phyloP scores from a whole-genome alignment of 2,113 vertebrate species.

The Anhinga anhinga region DNA sequence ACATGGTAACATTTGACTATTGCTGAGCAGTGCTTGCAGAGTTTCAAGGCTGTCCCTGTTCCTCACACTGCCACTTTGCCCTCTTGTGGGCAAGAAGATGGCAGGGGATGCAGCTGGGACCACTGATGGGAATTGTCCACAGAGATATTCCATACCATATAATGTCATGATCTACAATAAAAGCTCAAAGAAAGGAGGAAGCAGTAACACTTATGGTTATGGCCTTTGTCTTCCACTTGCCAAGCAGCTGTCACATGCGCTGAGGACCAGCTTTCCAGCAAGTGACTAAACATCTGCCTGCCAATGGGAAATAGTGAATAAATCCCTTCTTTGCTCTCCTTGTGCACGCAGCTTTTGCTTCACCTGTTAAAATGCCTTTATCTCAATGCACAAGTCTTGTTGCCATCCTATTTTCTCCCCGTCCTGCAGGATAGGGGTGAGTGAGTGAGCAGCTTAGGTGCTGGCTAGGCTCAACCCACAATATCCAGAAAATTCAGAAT shows the following conservation, averaged over 20 bases:
- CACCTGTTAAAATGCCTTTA: not conserved
- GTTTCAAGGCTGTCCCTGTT: not conserved
- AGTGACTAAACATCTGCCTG: not conserved
- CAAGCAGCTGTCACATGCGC: not conserved
- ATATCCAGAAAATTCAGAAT: not conserved
- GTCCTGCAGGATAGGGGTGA: fast-evolving
- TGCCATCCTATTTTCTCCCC: not conserved
- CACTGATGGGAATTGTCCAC: not conserved
- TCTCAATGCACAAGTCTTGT: not conserved
- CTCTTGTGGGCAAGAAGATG: not conserved
- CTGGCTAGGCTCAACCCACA: not conserved
- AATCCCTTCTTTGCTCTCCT: not conserved
- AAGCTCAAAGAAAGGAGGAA: not conserved
- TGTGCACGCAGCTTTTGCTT: not conserved
- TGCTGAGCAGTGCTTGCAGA: not conserved
- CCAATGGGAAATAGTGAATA: fast-evolving
- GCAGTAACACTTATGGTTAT: not conserved
- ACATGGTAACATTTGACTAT: not conserved
- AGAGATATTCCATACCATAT: not conserved
- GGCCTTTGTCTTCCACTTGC: not conserved
- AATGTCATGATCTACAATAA: not conserved
- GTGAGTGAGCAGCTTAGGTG: not conserved
- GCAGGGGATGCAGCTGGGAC: not conserved
- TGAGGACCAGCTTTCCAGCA: not conserved
- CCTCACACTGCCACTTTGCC: not conserved